These are phyloP conservation scores for Piliocolobus tephrosceles DNA, from an alignment of 2,113 vertebrate genomes.

Conservation along the genomic window DNA sequence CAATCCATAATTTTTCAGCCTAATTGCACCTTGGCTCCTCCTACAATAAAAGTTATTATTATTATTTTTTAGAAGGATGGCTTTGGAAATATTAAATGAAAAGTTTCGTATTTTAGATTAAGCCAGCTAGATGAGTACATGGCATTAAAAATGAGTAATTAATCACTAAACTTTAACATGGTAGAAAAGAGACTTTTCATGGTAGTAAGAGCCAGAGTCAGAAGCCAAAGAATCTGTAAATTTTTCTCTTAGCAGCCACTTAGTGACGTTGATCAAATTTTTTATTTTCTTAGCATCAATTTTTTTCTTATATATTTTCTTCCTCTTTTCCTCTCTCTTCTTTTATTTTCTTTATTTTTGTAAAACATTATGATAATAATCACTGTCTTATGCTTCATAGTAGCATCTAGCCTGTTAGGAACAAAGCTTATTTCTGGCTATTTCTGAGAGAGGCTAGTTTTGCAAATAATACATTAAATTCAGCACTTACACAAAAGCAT, in stretches of 20 bases:
- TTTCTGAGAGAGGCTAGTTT: background rate
- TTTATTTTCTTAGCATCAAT: background rate
- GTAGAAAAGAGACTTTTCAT: background rate
- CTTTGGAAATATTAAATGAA: background rate
- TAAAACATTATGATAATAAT: background rate
- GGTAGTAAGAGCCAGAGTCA: background rate
- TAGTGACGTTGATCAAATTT: background rate
- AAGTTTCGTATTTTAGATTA: background rate
- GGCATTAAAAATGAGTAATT: background rate
- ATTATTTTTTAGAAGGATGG: background rate
- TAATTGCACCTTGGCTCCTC: background rate
- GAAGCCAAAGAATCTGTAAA: background rate
- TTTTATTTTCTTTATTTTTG: background rate
- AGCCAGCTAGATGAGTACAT: background rate
- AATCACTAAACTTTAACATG: background rate
- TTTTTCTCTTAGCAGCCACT: background rate
- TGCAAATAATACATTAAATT: background rate
- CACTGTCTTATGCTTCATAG: background rate
- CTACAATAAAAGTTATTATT: slow-evolving; percentile 32
- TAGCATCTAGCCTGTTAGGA: background rate
- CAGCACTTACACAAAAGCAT: slow-evolving; percentile 15
- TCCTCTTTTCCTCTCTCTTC: background rate
- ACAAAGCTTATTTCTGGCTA: background rate
- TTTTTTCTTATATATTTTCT: background rate
- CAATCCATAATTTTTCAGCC: background rate